A percentile compares a stretch with the other conserved stretches of the same genome.
These are phyloP conservation scores for Diorhabda sublineata DNA, from an alignment of 1,140 invertebrate genomes.

Conservation along the genomic window DNA sequence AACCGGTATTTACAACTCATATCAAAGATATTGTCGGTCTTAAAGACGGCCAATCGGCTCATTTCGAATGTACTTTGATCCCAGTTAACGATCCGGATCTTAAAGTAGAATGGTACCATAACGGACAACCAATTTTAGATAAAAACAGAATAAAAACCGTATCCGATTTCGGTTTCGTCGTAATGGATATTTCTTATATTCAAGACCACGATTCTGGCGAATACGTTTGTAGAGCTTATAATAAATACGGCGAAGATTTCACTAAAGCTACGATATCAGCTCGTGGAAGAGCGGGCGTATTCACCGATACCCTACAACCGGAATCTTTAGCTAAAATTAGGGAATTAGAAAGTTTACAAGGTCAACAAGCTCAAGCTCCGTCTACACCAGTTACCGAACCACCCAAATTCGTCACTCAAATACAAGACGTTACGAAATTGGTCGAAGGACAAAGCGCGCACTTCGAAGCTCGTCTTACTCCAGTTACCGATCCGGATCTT, in stretches of 20 bases:
- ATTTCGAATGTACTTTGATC: conserved; percentile 88
- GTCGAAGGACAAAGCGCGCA: conserved; percentile 92
- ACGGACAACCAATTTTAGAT: conserved; percentile 80
- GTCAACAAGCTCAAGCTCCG: conserved; percentile 58
- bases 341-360: conserved; percentile 75
- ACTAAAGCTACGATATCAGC: conserved; percentile 80
- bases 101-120: conserved; percentile 95
- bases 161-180: conserved; percentile 94
- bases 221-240: conserved; percentile 84
- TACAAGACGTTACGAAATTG: conserved; percentile 73
- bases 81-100: conserved; percentile 91
- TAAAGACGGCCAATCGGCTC: conserved; percentile 86
- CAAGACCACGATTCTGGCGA: conserved; percentile 92
- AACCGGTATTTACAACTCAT: conserved; percentile 83
- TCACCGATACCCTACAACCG: conserved; percentile 89
- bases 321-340: conserved; percentile 87
- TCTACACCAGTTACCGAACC: conserved; percentile 70
- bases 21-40: conserved; percentile 80
- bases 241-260: conserved; percentile 86
- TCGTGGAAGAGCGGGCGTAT: conserved; percentile 82
- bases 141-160: conserved; percentile 90
- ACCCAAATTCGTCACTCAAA: conserved; percentile 87
- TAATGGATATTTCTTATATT: conserved; percentile 91
- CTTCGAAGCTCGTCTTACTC: conserved; percentile 87
- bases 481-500: conserved; percentile 87